Evolutionary conservation across 2,888 invertebrate genomes (phyloP).

Genomic region (Rutpela maculata): DNA sequence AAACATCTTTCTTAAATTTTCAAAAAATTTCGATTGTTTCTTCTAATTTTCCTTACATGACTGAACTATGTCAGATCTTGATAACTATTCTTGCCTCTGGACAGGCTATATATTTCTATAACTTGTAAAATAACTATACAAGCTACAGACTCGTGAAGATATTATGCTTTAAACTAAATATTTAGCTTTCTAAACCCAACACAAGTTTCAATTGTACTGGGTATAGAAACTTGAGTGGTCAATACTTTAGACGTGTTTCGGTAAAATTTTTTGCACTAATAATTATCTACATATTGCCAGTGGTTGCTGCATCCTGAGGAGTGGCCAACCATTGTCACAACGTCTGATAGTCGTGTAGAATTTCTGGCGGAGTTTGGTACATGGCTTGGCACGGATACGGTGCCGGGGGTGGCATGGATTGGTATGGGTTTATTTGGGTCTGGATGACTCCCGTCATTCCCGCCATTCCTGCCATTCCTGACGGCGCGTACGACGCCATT

Average conservation of each 20-base stretch:
- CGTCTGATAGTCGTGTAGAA: constrained; percentile 73
- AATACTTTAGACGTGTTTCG: constrained; percentile 12
- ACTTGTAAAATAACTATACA: too few species aligned
- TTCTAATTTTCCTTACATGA: too few species aligned
- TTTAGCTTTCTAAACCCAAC: too few species aligned
- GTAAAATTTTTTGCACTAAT: constrained; percentile 18
- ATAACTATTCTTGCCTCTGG: too few species aligned
- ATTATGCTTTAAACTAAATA: too few species aligned
- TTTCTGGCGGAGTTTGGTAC: constrained; percentile 70
- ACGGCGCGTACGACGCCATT: constrained; percentile 64
- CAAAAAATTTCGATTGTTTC: too few species aligned
- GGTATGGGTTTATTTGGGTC: constrained; percentile 65
- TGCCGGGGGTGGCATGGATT: constrained; percentile 61
- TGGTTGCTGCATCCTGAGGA: constrained; percentile 54
- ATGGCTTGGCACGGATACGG: constrained; percentile 67
- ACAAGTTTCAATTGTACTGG: too few species aligned
- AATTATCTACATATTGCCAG: constrained; percentile 48
- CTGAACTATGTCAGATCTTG: too few species aligned
- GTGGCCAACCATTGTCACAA: constrained; percentile 74
- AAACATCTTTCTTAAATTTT: too few species aligned
- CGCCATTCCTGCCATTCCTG: constrained; percentile 59
- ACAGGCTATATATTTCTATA: too few species aligned
- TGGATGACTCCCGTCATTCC: constrained; percentile 60
- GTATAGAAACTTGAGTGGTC: background rate
- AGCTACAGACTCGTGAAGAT: too few species aligned